Evolutionary conservation across 2,888 invertebrate genomes (phyloP), one percentile per base, ranked within the genome.

Genomic region (Tinea pellionella): DNA sequence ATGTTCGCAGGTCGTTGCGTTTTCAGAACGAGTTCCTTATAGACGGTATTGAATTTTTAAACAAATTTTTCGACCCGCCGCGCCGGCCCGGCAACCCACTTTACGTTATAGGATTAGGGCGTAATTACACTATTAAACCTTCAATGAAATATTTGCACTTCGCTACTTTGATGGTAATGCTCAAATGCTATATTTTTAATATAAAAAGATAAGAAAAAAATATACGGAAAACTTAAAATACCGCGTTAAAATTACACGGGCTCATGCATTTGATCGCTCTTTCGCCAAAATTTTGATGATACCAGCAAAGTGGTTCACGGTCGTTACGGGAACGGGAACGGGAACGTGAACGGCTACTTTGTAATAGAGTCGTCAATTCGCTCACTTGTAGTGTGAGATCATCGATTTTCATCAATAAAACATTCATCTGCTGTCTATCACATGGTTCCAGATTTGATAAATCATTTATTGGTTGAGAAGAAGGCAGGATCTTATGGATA

Each of bases 1-100:
- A 80, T 79, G 77, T 82, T 84, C 78, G 73, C 81, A 83, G 81
- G 74, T 78, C 81, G 79, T 81, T 83, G 80, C 81, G 80, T 82
- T 80, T 77, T 71, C 70, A 72, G 70, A 79, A 80, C 76, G 80
- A 80, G 77, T 79, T 81, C 76, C 80, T 82, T 81, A 81, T 80
- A 80, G 81, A 79, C 73, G 79, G 77, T 78, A 81, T 80, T 84
- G 81, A 84, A 84, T 85, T 83, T 84, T 85, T 84, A 82, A 85
- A 81, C 80, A 82, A 80, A 78, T 81, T 81, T 80, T 80, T 24
- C n/a, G n/a, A n/a, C n/a, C 80, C 78, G 80, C 73, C 76, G 77
- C 76, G 70, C 72, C 69, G 66, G 66, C 70, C 69, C 68, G 64
- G 64, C 69, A 71, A 70, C 72, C 75, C 74, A 74, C 74, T 82